Evolutionary conservation across 1,140 invertebrate species (phyloP), one percentile per base, ranked within the genome.

Genomic region (Pogonognathellus flavescens): DNA sequence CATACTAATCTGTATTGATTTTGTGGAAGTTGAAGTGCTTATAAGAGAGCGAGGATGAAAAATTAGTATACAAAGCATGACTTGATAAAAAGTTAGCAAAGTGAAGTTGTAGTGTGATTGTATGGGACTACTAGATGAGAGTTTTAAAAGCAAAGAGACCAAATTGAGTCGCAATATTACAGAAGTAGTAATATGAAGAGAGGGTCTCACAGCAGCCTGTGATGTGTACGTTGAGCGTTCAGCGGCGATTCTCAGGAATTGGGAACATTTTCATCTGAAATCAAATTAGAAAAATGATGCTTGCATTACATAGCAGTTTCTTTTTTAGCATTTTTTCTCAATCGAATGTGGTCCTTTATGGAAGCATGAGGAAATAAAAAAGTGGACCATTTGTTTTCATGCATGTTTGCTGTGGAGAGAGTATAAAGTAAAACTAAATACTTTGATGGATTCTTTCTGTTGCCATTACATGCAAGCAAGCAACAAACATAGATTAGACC

Each of bases 251-350:
- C 22, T 76, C 22, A 72, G 53, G 72, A 84, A 84, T 72, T 70
- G 41, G 66, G 83, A 85, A 84, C 76, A 85, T 85, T 84, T 85
- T 82, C 62, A 87, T 76, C 80, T 60, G 80, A 87, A 87, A 87
- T 87, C 80, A 85, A 87, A 87, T 87, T 87, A 87, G 86, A 87
- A 85, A 87, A 87, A 87, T 85, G 86, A 85, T 87, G 70, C 50
- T 76, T 31, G 80, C 83, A 85, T 87, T 87, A 87, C 86, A 57
- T 85, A 31, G 86, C 86, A 87, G 50, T 87, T 87, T 87, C 76
- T 84, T 86, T 80, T 85, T 53, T 18, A 55, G 20, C 25, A 31
- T 82, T 59, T 59, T 82, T 59, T 82, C 25, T 49, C 14, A 49
- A 50, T 50, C 31, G 70, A n/a, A 76, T 50, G 41, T 76, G 70